phyloP scores from a whole-genome alignment of 2,888 invertebrate genomes.

The Hymenopus coronatus region DNA sequence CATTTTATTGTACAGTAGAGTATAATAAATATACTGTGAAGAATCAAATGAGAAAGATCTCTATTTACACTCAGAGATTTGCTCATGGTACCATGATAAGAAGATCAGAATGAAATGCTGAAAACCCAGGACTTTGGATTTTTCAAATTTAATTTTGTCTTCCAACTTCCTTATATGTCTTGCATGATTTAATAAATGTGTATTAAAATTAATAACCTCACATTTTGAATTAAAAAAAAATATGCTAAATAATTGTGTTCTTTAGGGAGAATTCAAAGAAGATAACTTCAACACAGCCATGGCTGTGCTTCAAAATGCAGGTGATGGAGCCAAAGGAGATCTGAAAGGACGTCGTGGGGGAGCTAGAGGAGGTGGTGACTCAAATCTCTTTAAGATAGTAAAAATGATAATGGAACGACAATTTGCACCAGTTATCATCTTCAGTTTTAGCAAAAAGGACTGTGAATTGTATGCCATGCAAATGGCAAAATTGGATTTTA shows the following conservation, averaged over 20 bases:
- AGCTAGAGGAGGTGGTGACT: conserved; percentile 51
- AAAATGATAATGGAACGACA: conserved; percentile 99
- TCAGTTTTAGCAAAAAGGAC: conserved; percentile 97
- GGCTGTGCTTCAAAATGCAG: conserved; percentile 78
- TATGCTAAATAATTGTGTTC: background rate
- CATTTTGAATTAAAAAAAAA: background rate
- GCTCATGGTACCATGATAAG: no score
- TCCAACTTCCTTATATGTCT: no score
- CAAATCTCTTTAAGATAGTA: conserved; percentile 94
- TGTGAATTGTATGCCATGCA: conserved; percentile 96
- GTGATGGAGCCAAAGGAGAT: conserved; percentile 82
- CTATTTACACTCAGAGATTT: no score
- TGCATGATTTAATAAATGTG: no score
- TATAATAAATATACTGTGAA: no score
- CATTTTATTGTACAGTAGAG: no score
- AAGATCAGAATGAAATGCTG: no score
- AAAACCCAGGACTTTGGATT: no score
- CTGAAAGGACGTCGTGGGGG: conserved; percentile 72
- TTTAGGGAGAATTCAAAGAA: conserved; percentile 87
- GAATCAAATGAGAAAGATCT: no score
- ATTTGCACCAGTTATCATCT: conserved; percentile 97
- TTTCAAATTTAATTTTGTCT: no score
- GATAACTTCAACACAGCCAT: conserved; percentile 98
- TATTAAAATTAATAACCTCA: background rate
- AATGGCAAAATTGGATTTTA: conserved; percentile 96